Evolutionary conservation across 2,113 vertebrate genomes (phyloP), one percentile per base, ranked within the genome.

Genomic region (Dissostichus mawsoni): DNA sequence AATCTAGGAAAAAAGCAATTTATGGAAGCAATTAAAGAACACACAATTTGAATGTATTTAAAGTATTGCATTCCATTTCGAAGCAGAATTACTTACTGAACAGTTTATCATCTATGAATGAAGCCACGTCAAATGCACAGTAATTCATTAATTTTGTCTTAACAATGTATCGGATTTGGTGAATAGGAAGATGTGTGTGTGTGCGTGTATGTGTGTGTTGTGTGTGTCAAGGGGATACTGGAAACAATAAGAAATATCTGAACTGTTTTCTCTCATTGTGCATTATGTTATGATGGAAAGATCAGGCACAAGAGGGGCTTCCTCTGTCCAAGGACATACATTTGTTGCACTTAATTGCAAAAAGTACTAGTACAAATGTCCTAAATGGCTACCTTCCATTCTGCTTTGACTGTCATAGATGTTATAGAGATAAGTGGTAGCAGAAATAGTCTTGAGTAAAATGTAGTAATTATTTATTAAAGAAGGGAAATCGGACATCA

Each of bases 11-110:
- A 61, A 71, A 71, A 85, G 65, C 62, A 76, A 74, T 88, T 83
- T 67, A 76, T 33, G 55, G 44, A 72, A 73, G 70, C 41, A 78
- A 90, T 89, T 74, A 69, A 78, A 83, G 86, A 68, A 73, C 72
- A 71, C 84, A 69, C n/a, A 64, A 80, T 79, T 68, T 50, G 14
- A 83, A 82, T 61, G 55, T 18, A 69, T 68, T 79, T n/a, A 81
- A 90, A 86, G 53, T 78, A 47, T 11, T n/a, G 64, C n/a, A 18
- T 75, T 55, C 53, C 41, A 76, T 72, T 58, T 61, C 33, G 11
- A 74, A 16, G 16, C 0, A 1, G 29, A 63, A 55, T 66, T 23
- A 53, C 45, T n/a, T 14, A 47, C 33, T 5, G 58, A 64, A 45
- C 17, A 14, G 61, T 81, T 80, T 14, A 66, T 78, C 69, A 69